Evolutionary conservation across 2,797 vertebrate genomes (phyloP).

Genomic region (Sciurus vulgaris): DNA sequence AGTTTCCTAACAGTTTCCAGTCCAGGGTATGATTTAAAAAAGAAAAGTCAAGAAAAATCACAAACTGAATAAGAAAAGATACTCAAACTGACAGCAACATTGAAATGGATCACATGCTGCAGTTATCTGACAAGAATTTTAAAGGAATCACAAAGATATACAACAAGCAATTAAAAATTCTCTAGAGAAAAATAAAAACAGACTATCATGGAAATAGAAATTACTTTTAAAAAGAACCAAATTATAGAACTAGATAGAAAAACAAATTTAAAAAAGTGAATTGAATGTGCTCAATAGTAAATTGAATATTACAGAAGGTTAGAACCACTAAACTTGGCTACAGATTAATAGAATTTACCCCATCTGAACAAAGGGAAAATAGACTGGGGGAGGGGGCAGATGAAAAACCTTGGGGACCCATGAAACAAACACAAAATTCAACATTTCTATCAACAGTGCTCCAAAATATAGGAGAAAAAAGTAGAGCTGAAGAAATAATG

Average conservation of each 20-base stretch:
- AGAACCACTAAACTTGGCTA: not conserved
- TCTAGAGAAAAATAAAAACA: not conserved
- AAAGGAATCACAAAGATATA: not conserved
- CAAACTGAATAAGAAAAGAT: constrained; percentile 12
- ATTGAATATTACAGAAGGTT: not conserved
- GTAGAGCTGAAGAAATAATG: not conserved
- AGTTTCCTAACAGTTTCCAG: not conserved
- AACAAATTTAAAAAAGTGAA: not conserved
- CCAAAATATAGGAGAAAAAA: not conserved
- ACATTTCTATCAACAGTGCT: not conserved
- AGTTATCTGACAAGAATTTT: not conserved
- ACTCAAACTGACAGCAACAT: not conserved
- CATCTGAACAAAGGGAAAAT: not conserved
- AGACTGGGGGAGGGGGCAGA: not conserved
- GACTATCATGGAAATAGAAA: not conserved
- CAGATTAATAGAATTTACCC: not conserved
- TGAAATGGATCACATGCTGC: not conserved
- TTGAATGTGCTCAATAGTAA: not conserved
- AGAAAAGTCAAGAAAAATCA: not conserved
- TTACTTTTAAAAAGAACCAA: not conserved
- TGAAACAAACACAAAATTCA: not conserved
- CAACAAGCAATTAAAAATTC: not conserved
- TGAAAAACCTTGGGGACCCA: not conserved
- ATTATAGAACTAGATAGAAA: not conserved
- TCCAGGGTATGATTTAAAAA: not conserved